These are phyloP conservation scores for Emesis russula DNA, from an alignment of 2,888 invertebrate genomes.

Conservation along the genomic window DNA sequence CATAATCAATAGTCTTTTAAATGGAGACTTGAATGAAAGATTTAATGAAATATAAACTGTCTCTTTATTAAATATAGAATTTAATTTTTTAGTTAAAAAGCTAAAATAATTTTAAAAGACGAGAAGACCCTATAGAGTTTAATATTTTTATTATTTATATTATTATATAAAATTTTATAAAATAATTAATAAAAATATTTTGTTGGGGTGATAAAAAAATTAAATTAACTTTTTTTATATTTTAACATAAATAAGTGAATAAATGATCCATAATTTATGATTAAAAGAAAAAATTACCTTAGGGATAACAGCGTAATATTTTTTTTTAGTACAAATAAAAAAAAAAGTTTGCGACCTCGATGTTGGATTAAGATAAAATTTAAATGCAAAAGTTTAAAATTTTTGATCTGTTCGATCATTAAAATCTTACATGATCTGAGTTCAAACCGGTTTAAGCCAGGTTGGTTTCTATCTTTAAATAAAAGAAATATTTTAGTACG, in stretches of 20 bases:
- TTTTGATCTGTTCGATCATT: conserved; percentile 98
- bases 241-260: conserved; percentile 92
- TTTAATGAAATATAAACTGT: conserved; percentile 97
- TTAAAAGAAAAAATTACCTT: conserved; percentile 98
- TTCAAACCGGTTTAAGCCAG: conserved; percentile 99
- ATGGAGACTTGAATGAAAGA: conserved; percentile 98
- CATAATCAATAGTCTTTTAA: conserved; percentile 96
- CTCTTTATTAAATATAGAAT: conserved; percentile 93
- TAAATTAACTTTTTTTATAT: conserved; percentile 95
- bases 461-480: conserved; percentile 98
- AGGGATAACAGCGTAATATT: conserved; percentile 99
- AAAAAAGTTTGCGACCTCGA: conserved; percentile 98
- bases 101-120: conserved; percentile 97
- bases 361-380: conserved; percentile 98
- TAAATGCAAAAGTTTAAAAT: conserved; percentile 97
- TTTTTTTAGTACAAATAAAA: conserved; percentile 97
- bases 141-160: conserved; percentile 92
- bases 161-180: conserved; percentile 91
- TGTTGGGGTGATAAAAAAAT: conserved; percentile 97
- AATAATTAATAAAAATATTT: conserved; percentile 94
- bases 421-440: conserved; percentile 99
- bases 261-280: conserved; percentile 96
- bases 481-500: conserved; percentile 97
- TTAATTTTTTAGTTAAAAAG: conserved; percentile 96
- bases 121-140: conserved; percentile 98